These are phyloP conservation scores for Pseudomyrmex cubaensis DNA, from an alignment of 1,140 invertebrate genomes.

Conservation along the genomic window DNA sequence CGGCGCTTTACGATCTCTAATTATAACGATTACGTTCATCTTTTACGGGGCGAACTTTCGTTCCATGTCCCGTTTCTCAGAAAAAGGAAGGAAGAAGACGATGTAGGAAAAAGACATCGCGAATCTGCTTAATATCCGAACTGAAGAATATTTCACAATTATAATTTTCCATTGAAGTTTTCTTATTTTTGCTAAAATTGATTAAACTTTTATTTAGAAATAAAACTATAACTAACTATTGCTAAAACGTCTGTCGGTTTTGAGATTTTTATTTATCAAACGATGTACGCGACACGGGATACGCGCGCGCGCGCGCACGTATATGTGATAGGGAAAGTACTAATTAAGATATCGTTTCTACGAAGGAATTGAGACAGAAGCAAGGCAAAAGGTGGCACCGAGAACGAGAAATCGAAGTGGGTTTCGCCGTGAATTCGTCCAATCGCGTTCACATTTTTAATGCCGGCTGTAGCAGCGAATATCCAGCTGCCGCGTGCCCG, in stretches of 20 bases:
- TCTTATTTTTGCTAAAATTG: neutral
- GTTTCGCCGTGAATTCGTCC: conserved; percentile 46
- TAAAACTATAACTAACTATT: too few relatives aligned
- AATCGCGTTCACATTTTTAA: conserved; percentile 64
- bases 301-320: too few relatives aligned
- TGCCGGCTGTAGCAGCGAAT: conserved; percentile 53
- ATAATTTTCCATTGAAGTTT: neutral
- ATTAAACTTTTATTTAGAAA: neutral
- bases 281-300: too few relatives aligned
- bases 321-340: too few relatives aligned
- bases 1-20: conserved; percentile 73
- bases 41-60: conserved; percentile 65
- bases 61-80: conserved; percentile 65
- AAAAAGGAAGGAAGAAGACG: conserved; percentile 32
- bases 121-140: conserved; percentile 48
- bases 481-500: conserved; percentile 61
- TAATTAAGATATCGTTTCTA: conserved; percentile 25
- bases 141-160: neutral
- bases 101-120: neutral
- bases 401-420: conserved; percentile 21
- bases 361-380: conserved; percentile 5
- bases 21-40: conserved; percentile 73
- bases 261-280: too few relatives aligned
- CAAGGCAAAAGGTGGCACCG: neutral
- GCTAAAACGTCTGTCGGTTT: too few relatives aligned